Evolutionary conservation across 1,140 invertebrate genomes (phyloP).

Genomic region (Laupala kohalensis): DNA sequence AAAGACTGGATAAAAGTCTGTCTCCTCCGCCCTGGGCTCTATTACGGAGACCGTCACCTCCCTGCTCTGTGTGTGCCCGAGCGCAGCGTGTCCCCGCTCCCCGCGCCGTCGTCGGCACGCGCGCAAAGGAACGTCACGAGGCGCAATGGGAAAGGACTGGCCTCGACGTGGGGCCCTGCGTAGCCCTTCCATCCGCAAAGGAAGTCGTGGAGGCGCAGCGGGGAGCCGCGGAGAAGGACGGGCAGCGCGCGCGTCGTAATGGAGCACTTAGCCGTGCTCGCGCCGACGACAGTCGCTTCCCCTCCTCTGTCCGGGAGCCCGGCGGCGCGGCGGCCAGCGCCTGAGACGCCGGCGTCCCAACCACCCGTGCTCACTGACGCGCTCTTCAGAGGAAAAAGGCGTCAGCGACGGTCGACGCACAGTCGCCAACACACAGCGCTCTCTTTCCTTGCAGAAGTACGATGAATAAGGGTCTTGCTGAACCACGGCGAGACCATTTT

Average conservation of each 20-base stretch:
- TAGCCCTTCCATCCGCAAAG: too few species aligned
- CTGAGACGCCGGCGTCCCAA: background rate
- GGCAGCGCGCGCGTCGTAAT: background rate
- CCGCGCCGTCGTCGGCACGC: background rate
- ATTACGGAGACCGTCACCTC: background rate
- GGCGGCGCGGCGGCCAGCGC: too few species aligned
- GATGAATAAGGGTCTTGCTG: too few species aligned
- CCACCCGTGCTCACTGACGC: background rate
- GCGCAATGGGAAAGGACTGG: background rate
- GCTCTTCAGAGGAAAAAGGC: background rate
- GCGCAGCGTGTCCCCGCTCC: background rate
- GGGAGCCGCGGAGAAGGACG: background rate
- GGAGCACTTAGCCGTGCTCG: background rate
- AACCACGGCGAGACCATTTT: too few species aligned
- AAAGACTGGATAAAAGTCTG: background rate
- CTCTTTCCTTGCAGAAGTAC: too few species aligned
- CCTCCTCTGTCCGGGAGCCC: too few species aligned
- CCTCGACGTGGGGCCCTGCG: too few species aligned
- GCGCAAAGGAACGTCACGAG: background rate
- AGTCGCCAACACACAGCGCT: too few species aligned
- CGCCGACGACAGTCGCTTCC: too few species aligned
- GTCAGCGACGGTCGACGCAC: too few species aligned
- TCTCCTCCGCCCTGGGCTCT: background rate
- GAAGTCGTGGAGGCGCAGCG: too few species aligned
- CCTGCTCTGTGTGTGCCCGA: background rate